Evolutionary conservation across 2,113 vertebrate genomes (phyloP), one percentile per base, ranked within the genome.

Genomic region (Gobius niger): DNA sequence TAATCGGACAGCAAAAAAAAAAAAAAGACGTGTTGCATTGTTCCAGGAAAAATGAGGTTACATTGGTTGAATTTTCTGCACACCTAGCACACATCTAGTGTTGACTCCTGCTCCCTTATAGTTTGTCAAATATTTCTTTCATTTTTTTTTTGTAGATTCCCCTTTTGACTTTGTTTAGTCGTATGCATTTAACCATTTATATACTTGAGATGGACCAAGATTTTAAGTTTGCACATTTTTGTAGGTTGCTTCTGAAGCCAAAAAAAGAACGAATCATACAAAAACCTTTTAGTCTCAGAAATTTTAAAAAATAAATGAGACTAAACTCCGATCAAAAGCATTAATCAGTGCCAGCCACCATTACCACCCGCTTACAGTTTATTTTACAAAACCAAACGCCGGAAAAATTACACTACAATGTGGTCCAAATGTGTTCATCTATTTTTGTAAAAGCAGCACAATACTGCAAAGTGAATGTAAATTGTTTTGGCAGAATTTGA

Each of bases 121-220:
- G 40, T 75, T 85, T 66, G 42, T 68, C 15, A 68, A 47, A 86
- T 78, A 53, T 68, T 34, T 34, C 24, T 34, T 4, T 34, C 24
- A 34, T 34, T 34, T 4, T 34, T 34, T 4, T 34, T 34, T 34
- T 34, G 24, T 34, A 34, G 24, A 34, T 34, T 4, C 24, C 24
- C 24, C 24, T 34, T 34, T 34, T 34, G 3, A 34, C 5, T 34
- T 34, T 34, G 24, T 34, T 24, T 24, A 34, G 24, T 81, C 46
- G 67, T 84, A 52, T 65, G 70, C 73, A 76, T 85, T 86, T 78
- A 85, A 82, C 81, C 75, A 70, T 88, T 89, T 76, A 80, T 87
- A 80, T 87, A 79, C 79, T 85, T 85, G 84, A 88, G 84, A 90
- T 87, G 92, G 91, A 92, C 91, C 92, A 93, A 92, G 80, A 84